Evolutionary conservation across 1,140 invertebrate genomes (phyloP).

Genomic region (Brachionus paranguensis): DNA sequence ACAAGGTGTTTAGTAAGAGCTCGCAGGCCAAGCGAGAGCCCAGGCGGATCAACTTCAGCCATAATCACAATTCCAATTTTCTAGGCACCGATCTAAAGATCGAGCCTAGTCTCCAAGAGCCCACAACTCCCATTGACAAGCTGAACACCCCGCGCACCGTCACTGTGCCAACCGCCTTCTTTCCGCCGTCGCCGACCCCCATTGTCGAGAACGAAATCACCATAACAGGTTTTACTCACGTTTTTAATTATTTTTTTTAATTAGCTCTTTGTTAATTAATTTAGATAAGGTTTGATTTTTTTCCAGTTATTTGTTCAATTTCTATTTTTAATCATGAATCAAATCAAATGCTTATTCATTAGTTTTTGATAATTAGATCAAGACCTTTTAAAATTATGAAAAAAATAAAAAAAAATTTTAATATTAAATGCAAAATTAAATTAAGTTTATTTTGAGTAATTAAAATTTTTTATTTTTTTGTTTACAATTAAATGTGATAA

Average conservation of each 20-base stretch:
- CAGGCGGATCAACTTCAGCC: not conserved
- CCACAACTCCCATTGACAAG: slow-evolving; percentile 34
- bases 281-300: not conserved
- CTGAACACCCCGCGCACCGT: slow-evolving; percentile 28
- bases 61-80: not conserved
- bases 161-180: slow-evolving; percentile 27
- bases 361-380: not conserved
- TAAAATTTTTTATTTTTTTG: too few species aligned
- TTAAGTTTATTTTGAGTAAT: not conserved
- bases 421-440: not conserved
- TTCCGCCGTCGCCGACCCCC: slow-evolving; percentile 26
- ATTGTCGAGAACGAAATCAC: slow-evolving; percentile 19
- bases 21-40: not conserved
- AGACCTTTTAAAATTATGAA: not conserved
- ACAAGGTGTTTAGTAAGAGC: not conserved
- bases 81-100: not conserved
- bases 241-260: not conserved
- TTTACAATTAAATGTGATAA: too few species aligned
- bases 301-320: not conserved
- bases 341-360: not conserved
- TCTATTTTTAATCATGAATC: not conserved
- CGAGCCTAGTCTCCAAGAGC: not conserved
- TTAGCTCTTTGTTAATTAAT: not conserved
- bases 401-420: too few species aligned
- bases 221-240: not conserved